A percentile compares a stretch with the other conserved stretches of the same genome.
These are phyloP conservation scores for Sebastes diaconus DNA, from an alignment of 2,797 vertebrate genomes.

Conservation along the genomic window DNA sequence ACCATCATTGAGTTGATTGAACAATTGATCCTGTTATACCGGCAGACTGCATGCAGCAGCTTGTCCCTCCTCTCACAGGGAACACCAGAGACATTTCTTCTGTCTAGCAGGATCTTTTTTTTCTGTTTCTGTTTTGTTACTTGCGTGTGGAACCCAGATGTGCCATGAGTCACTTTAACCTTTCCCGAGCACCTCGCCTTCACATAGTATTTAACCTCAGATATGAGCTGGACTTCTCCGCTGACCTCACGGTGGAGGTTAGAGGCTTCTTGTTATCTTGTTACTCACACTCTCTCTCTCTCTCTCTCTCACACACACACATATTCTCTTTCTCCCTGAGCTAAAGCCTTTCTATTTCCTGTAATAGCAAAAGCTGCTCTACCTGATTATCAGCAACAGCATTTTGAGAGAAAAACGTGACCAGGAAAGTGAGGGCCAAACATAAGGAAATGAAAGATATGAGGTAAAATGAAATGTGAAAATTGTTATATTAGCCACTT, in stretches of 20 bases:
- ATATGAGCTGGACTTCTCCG: constrained; percentile 47
- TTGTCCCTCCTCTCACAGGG: not conserved
- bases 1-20: not conserved
- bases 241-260: constrained; percentile 50
- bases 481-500: constrained; percentile 3
- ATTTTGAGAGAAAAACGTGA: not conserved
- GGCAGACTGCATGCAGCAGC: not conserved
- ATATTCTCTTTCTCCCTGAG: not conserved
- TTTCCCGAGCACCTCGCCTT: constrained; percentile 54
- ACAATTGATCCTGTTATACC: not conserved
- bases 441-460: constrained; percentile 14
- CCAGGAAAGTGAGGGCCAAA: not conserved
- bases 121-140: not conserved
- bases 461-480: constrained; percentile 1
- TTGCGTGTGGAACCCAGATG: constrained; percentile 59
- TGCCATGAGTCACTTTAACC: constrained; percentile 57
- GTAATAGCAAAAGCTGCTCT: not conserved
- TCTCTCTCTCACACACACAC: not conserved
- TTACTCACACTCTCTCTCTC: constrained; percentile 3
- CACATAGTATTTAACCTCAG: constrained; percentile 65
- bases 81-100: not conserved
- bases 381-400: constrained; percentile 1
- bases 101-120: not conserved
- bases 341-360: constrained; percentile 3
- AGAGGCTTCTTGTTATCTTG: constrained; percentile 51